phyloP scores from a whole-genome alignment of 2,797 vertebrate genomes.

The Petrocephalus schoutedeni region DNA sequence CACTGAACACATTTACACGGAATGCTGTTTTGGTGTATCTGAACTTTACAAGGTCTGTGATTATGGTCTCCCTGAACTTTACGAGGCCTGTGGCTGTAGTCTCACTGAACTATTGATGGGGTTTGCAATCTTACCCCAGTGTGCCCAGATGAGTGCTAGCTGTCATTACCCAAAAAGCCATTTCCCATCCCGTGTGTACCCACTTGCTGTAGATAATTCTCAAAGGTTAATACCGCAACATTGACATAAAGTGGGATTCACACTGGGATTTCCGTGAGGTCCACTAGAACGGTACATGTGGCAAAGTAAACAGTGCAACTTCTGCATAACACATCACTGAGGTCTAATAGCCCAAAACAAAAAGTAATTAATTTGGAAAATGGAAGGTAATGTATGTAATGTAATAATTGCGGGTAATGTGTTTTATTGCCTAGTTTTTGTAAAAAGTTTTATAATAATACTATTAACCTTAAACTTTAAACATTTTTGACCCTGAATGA shows the following conservation, averaged over 20 bases:
- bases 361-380: neutral
- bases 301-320: neutral
- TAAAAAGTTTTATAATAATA: neutral
- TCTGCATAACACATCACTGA: neutral
- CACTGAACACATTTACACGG: neutral
- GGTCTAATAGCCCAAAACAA: neutral
- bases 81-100: neutral
- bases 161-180: neutral
- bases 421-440: neutral
- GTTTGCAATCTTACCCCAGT: neutral
- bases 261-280: neutral
- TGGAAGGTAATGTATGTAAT: neutral
- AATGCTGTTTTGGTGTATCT: neutral
- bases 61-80: neutral
- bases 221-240: neutral
- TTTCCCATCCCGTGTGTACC: neutral
- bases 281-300: neutral
- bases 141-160: neutral
- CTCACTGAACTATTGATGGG: neutral
- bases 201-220: neutral
- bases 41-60: neutral
- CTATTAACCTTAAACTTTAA: neutral
- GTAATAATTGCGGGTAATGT: neutral
- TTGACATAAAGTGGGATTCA: neutral
- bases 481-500: neutral